A percentile compares a stretch with the other conserved stretches of the same genome.
Evolutionary conservation across 2,113 vertebrate genomes (phyloP).

Genomic region (Zingel zingel): DNA sequence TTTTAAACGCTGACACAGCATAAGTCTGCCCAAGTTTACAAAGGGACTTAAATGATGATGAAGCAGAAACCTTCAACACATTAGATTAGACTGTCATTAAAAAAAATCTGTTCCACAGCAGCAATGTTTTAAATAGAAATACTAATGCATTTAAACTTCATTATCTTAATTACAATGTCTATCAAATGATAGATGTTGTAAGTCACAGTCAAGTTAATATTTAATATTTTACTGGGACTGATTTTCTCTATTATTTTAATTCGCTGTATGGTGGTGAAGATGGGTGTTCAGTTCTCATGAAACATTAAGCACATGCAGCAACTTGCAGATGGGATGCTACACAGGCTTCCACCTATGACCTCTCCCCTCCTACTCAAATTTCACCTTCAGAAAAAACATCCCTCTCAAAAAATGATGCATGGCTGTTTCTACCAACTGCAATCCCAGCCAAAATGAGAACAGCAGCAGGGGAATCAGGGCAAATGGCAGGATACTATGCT

Average conservation of each 20-base stretch:
- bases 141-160: conserved; percentile 70
- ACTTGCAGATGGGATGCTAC: conserved; percentile 10
- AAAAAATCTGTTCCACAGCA: conserved; percentile 44
- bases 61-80: conserved; percentile 46
- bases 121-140: conserved; percentile 68
- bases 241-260: conserved; percentile 64
- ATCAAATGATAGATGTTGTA: conserved; percentile 69
- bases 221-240: conserved; percentile 65
- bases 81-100: conserved; percentile 49
- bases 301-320: conserved; percentile 37
- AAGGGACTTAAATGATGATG: conserved; percentile 46
- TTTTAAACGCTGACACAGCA: neutral
- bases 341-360: conserved; percentile 42
- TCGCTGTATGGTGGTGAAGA: conserved; percentile 31
- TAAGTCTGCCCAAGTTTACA: conserved; percentile 18
- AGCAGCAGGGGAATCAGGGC: neutral
- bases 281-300: conserved; percentile 27
- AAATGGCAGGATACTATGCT: conserved; percentile 6
- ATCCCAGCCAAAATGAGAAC: conserved; percentile 24
- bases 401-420: conserved; percentile 45
- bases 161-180: conserved; percentile 77
- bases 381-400: conserved; percentile 21
- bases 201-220: conserved; percentile 70
- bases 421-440: conserved; percentile 22
- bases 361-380: conserved; percentile 21